Base-by-base conservation (phyloP, 2,113 vertebrate species). In the Phoenicopterus ruber region DNA sequence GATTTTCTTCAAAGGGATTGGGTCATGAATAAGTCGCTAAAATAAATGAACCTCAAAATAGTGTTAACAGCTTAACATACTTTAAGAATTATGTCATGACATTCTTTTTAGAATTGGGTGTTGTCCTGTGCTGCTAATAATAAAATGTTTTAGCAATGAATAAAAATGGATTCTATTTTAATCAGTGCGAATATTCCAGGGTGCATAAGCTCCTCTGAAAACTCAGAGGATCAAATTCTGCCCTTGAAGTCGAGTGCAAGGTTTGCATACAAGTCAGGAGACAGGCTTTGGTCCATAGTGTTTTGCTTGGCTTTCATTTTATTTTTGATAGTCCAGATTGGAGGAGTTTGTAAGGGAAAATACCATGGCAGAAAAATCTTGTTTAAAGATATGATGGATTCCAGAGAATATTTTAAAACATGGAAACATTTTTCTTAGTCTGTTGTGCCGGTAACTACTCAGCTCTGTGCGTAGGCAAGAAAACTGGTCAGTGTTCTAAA, bases 101-200 rank as follows among this genome's bases (percentile, higher is more conserved):
- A 71, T 96, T 97, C 83, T 88, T 96, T 97, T 93, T 87, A 95
- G 87, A 89, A 79, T 57, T 96, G 89, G 87, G 65, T 93, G 90
- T 93, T 95, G 84, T 94, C 95, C 93, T 92, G 84, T 86, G 83
- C 88, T 93, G 50, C 94, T 96, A 96, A 90, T 94, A 96, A 94
- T 92, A 97, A 94, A 96, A 95, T 80, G 82, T 90, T 97, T 96
- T 90, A 95, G 86, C 74, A 84, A 52, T 95, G 95, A 96, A 95
- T 96, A 96, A 96, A 97, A 96, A 88, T 84, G 62, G 57, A 67
- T 96, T 97, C 93, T 94, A 94, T 98, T 97, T 98, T 97, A 96
- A 94, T 95, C 93, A 89, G 66, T 94, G 86, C 0, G 44, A 90
- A 69, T 96, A 96, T 95, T 97, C 69, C 31, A 86, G 94, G 76